Conservation (phyloP, 2,888 invertebrate species). For the Empis stercorea region DNA sequence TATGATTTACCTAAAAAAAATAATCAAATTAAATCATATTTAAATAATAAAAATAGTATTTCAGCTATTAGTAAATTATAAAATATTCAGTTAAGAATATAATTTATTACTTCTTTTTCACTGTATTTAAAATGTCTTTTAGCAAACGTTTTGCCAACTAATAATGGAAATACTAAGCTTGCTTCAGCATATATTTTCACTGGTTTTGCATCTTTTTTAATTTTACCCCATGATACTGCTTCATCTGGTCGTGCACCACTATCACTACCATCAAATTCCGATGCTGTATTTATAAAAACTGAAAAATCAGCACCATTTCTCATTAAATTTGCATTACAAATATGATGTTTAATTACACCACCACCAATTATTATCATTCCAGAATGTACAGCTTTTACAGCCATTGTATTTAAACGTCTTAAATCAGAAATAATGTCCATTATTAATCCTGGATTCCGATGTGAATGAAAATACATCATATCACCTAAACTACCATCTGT, state of each 20-base stretch:
- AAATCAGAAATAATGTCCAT: slow-evolving; percentile 91
- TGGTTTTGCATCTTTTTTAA: slow-evolving; percentile 71
- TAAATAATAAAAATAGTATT: too few species aligned
- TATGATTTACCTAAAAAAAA: too few species aligned
- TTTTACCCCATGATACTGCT: slow-evolving; percentile 98
- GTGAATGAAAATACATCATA: slow-evolving; percentile 98
- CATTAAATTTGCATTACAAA: slow-evolving; percentile 99
- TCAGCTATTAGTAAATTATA: too few species aligned
- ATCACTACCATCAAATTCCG: slow-evolving; percentile 96
- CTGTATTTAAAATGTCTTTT: slow-evolving; percentile 40
- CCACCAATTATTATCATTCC: slow-evolving; percentile 96
- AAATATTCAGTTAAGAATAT: too few species aligned
- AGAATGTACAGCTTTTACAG: slow-evolving; percentile 82
- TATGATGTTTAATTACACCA: slow-evolving; percentile 96
- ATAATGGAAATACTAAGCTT: slow-evolving; percentile 80
- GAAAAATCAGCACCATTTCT: slow-evolving; percentile 94
- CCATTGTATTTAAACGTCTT: slow-evolving; percentile 79
- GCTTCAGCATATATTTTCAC: slow-evolving; percentile 93
- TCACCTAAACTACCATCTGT: slow-evolving; percentile 97
- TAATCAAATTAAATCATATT: too few species aligned
- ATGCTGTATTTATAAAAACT: slow-evolving; percentile 89
- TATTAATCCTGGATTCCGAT: slow-evolving; percentile 79
- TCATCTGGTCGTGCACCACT: slow-evolving; percentile 97
- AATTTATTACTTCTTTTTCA: not conserved
- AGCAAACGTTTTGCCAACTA: slow-evolving; percentile 95